Base-by-base conservation (phyloP, 2,797 vertebrate species). In the Numenius phaeopus region DNA sequence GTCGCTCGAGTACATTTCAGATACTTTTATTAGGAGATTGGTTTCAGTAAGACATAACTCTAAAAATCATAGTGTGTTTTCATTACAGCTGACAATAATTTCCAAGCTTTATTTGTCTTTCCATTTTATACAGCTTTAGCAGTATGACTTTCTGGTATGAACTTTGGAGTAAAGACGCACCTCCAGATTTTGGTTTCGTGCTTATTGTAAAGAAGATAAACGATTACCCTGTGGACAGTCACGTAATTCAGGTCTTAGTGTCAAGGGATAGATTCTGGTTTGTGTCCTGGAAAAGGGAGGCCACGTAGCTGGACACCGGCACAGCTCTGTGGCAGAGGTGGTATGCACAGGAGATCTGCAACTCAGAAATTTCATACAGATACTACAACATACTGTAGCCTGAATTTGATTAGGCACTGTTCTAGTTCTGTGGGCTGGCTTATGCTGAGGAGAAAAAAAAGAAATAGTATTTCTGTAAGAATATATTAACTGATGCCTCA, bases 1-100 rank as follows among this genome's bases (percentile, higher is more conserved):
- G 79, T 90, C 88, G 79, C 81, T 94, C 85, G 86, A 94, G 72
- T 94, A 82, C 66, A 37, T 96, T 94, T 92, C 89, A 87, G 90
- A 86, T 96, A 32, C 58, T 91, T 92, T 77, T 95, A 59, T 26
- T 61, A 95, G 62, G 44, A 81, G 14, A 49, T 55, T 70, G 65
- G 23, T 91, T 92, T 94, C 64, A 34, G 42, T 89, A 91, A 67
- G 91, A 64, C 18, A 5, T 32, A 55, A 49, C 18, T 86, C 21
- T 83, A 4, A 69, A 92, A 92, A 37, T 46, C 32, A 16, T 23
- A 34, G 37, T 54, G 40, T 91, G 12, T 65, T 95, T 85, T 85
- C 18, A 4, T 88, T 65, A 39, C 76, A 59, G 39, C 80, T 87
- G 42, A 59, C 49, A 50, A 9, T 59, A 73, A 67, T 86, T 88